Conservation (phyloP, 2,113 vertebrate species). For the Mungos mungo region DNA sequence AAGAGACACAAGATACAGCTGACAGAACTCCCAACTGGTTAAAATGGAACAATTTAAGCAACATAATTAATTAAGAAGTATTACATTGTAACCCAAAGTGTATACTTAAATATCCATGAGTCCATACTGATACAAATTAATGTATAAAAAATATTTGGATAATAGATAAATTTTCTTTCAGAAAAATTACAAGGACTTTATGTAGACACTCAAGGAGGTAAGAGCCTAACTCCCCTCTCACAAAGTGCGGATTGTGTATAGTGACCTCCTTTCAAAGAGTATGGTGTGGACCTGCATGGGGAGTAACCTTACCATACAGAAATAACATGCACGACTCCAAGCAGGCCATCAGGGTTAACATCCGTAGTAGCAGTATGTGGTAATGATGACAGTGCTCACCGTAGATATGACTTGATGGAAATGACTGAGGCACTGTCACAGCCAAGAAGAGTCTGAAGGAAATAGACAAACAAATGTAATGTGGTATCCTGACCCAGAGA, state of each 20-base stretch:
- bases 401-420: background rate
- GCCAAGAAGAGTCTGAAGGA: background rate
- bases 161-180: background rate
- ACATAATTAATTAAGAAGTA: background rate
- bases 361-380: background rate
- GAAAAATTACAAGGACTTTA: background rate
- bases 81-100: background rate
- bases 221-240: too few species aligned
- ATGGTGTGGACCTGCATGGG: too few species aligned
- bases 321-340: too few species aligned
- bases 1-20: background rate
- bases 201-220: background rate
- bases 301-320: rapidly evolving
- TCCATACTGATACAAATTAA: background rate
- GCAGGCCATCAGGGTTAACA: too few species aligned
- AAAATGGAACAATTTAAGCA: background rate
- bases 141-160: background rate
- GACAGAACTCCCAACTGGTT: too few species aligned
- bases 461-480: too few species aligned
- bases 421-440: background rate
- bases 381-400: too few species aligned
- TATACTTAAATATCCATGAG: too few species aligned
- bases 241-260: background rate
- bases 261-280: background rate
- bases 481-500: background rate